phyloP scores from a whole-genome alignment of 2,113 vertebrate species.

The Strigops habroptila region DNA sequence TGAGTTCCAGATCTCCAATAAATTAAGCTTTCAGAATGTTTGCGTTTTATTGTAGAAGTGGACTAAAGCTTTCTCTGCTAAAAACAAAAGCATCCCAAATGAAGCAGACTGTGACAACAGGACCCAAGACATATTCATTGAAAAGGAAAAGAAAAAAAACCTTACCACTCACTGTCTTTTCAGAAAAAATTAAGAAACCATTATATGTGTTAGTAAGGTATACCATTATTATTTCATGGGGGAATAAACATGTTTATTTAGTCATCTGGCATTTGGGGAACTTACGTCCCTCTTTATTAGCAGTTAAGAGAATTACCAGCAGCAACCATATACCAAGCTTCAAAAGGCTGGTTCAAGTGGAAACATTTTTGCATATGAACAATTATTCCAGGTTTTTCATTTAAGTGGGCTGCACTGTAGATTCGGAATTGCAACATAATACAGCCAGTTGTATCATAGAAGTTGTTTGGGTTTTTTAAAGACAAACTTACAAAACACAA shows the following conservation, averaged over 20 bases:
- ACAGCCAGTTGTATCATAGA: constrained; percentile 64
- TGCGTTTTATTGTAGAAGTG: not conserved
- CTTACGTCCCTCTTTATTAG: not conserved
- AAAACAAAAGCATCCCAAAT: constrained; percentile 27
- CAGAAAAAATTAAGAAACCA: not conserved
- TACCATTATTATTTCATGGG: not conserved
- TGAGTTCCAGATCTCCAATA: constrained; percentile 29
- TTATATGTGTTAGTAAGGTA: constrained; percentile 25
- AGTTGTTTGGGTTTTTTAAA: constrained; percentile 35
- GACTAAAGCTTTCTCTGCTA: not conserved
- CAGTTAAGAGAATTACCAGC: constrained; percentile 18
- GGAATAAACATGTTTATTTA: not conserved
- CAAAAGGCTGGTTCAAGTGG: constrained; percentile 18
- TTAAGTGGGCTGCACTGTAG: constrained; percentile 72
- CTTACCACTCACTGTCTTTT: not conserved
- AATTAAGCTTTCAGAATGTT: not conserved
- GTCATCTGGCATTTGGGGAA: not conserved
- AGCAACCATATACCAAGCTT: not conserved
- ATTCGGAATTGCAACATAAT: constrained; percentile 69
- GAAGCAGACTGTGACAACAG: not conserved
- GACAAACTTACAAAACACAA: constrained; percentile 70
- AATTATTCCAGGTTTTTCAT: constrained; percentile 68
- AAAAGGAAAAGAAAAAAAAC: not conserved
- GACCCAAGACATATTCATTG: not conserved
- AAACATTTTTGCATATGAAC: not conserved